phyloP scores from a whole-genome alignment of 2,113 vertebrate species.

The Ranitomeya variabilis region DNA sequence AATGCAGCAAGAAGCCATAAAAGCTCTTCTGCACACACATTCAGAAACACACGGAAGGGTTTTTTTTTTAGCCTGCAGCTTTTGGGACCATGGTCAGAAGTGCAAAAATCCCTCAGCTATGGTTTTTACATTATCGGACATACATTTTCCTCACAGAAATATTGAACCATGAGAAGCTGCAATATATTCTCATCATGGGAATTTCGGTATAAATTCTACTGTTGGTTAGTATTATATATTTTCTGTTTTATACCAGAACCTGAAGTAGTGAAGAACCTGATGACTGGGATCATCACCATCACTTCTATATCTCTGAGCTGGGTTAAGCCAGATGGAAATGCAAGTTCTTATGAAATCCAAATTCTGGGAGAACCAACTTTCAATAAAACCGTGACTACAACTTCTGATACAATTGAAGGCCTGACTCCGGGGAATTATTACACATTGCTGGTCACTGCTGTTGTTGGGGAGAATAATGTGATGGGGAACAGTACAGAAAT shows the following conservation, averaged over 20 bases:
- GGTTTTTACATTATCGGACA: too few species aligned
- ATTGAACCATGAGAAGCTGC: too few species aligned
- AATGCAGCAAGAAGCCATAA: too few species aligned
- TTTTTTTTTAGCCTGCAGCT: too few species aligned
- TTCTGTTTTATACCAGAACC: neutral
- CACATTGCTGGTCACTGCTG: constrained; percentile 1
- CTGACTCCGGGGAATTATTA: constrained; percentile 19
- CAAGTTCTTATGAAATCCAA: constrained; percentile 4
- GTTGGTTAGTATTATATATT: too few species aligned
- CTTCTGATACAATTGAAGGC: neutral
- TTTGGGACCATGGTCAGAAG: too few species aligned
- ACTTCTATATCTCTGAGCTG: neutral
- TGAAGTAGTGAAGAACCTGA: neutral
- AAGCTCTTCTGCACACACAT: too few species aligned
- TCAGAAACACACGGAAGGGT: too few species aligned
- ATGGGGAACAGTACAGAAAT: neutral
- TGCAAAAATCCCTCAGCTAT: too few species aligned
- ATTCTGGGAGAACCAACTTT: neutral
- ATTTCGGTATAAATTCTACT: too few species aligned
- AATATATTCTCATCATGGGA: too few species aligned
- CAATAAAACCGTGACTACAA: neutral
- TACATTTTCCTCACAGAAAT: too few species aligned
- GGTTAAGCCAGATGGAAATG: neutral
- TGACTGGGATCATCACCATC: neutral
- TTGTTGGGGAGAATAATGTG: neutral